Evolutionary conservation across 2,113 vertebrate genomes (phyloP).

Genomic region (Leptobrachium leishanense): DNA sequence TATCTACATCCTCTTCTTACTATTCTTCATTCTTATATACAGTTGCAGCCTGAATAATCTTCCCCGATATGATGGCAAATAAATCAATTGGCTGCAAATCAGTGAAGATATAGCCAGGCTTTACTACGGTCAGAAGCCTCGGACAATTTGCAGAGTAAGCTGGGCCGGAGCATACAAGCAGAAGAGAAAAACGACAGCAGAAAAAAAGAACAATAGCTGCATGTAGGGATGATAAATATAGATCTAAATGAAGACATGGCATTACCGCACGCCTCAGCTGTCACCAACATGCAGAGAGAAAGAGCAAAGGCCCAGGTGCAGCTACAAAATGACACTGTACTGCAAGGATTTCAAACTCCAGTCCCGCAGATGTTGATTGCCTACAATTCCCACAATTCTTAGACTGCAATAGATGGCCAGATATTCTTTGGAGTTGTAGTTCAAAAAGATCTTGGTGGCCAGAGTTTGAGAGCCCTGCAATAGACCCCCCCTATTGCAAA

Average conservation of each 20-base stretch:
- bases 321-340: too few relatives aligned
- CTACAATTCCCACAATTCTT: too few relatives aligned
- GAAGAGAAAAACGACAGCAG: not conserved
- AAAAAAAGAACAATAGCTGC: not conserved
- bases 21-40: slow-evolving; percentile 34
- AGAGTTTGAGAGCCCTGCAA: too few relatives aligned
- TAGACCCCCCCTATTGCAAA: too few relatives aligned
- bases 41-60: slow-evolving; percentile 15
- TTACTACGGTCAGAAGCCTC: not conserved
- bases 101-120: slow-evolving; percentile 13
- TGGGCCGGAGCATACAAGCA: not conserved
- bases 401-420: too few relatives aligned
- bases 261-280: not conserved
- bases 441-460: too few relatives aligned
- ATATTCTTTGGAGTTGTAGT: too few relatives aligned
- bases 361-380: too few relatives aligned
- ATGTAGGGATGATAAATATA: not conserved
- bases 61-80: slow-evolving; percentile 9
- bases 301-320: too few relatives aligned
- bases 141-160: slow-evolving; percentile 3
- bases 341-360: too few relatives aligned
- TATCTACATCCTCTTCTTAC: slow-evolving; percentile 40
- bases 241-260: not conserved
- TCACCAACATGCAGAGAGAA: not conserved
- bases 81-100: slow-evolving; percentile 23